These are phyloP conservation scores for Pristionchus mayeri DNA, from an alignment of 2,888 invertebrate species.

Conservation along the genomic window DNA sequence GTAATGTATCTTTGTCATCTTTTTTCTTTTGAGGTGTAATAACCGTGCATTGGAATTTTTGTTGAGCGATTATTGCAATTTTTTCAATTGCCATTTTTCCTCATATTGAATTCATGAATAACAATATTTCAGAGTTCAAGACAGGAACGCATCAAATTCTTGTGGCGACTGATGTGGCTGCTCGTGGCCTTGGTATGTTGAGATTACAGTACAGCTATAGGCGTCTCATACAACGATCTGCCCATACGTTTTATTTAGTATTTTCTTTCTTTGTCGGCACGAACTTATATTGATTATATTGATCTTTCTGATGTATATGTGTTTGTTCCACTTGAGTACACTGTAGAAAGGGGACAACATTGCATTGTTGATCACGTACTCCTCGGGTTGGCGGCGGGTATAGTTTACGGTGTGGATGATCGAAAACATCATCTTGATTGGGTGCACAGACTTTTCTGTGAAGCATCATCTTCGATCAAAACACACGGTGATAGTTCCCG, in stretches of 20 bases:
- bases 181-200: constrained; percentile 78
- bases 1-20: constrained; percentile 50
- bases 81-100: background rate
- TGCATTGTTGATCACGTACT: background rate
- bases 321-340: background rate
- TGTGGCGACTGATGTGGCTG: constrained; percentile 96
- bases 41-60: constrained; percentile 24
- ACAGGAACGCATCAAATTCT: constrained; percentile 88
- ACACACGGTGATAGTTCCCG: constrained; percentile 6
- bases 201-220: background rate
- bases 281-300: background rate
- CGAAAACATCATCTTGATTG: background rate
- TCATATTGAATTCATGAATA: background rate
- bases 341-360: background rate
- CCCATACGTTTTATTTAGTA: background rate
- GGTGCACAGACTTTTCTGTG: background rate
- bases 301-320: background rate
- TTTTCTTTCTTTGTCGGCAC: background rate
- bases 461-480: background rate
- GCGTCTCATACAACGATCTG: background rate
- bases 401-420: too few species aligned
- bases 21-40: constrained; percentile 39
- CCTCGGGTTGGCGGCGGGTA: background rate
- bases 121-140: constrained; percentile 82
- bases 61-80: constrained; percentile 22